These are phyloP conservation scores for Pseudopodoces humilis DNA, from an alignment of 2,113 vertebrate species.

Conservation along the genomic window DNA sequence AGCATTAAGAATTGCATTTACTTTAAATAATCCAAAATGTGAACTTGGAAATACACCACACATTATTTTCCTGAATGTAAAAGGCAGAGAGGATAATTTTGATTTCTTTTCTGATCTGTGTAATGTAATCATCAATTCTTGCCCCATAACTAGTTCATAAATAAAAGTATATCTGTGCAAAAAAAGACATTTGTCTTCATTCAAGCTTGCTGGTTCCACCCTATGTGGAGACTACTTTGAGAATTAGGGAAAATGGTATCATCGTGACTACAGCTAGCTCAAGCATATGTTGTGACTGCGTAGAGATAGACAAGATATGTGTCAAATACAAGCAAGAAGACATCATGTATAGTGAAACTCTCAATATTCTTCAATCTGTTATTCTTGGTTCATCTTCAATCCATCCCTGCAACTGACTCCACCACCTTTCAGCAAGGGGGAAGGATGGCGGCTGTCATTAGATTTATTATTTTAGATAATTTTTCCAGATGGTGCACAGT, in stretches of 20 bases:
- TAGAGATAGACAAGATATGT: neutral
- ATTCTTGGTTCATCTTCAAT: neutral
- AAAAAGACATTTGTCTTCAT: neutral
- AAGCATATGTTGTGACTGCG: neutral
- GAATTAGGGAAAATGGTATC: neutral
- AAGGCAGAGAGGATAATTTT: neutral
- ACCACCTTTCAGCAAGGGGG: neutral
- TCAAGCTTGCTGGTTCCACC: neutral
- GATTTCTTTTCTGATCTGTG: neutral
- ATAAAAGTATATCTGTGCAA: neutral
- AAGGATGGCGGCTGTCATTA: neutral
- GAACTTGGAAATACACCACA: neutral
- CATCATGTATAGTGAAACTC: neutral
- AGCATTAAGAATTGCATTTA: neutral
- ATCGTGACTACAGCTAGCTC: neutral
- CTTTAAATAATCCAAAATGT: neutral
- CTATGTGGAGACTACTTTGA: neutral
- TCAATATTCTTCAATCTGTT: neutral
- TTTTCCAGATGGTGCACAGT: slow-evolving; percentile 37
- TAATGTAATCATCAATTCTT: neutral
- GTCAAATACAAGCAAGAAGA: neutral
- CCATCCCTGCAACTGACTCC: neutral
- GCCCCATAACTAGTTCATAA: neutral
- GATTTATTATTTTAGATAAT: slow-evolving; percentile 16
- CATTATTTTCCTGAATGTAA: neutral